Evolutionary conservation across 2,113 vertebrate genomes (phyloP).

Genomic region (Alces alces): DNA sequence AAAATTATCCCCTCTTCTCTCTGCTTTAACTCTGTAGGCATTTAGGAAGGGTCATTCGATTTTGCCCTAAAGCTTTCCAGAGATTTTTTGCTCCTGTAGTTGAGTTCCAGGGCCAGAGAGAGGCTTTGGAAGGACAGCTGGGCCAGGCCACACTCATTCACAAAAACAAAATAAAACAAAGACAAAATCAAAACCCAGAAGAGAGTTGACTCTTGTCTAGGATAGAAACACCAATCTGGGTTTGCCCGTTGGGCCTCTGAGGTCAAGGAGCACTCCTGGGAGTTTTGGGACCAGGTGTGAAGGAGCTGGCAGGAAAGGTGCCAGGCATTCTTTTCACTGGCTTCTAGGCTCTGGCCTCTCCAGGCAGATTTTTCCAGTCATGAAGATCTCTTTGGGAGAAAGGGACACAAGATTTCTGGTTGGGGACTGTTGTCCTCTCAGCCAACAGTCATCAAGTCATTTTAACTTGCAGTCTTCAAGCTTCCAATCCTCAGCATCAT

Average conservation of each 20-base stretch:
- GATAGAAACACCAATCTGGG: background rate
- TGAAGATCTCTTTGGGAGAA: background rate
- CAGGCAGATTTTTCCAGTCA: background rate
- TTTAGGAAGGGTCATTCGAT: slow-evolving; percentile 28
- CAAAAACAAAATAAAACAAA: background rate
- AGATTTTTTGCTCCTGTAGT: background rate
- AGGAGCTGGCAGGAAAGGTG: background rate
- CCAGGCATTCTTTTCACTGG: background rate
- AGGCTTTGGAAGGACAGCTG: background rate
- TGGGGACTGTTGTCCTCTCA: background rate
- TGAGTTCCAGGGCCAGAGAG: background rate
- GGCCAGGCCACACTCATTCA: background rate
- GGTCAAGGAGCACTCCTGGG: background rate
- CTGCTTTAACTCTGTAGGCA: background rate
- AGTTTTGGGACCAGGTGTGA: background rate
- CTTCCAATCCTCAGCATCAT: background rate
- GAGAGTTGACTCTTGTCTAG: background rate
- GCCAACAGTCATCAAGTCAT: background rate
- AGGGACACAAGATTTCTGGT: background rate
- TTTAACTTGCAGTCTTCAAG: background rate
- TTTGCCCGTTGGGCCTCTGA: background rate
- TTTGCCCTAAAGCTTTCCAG: background rate
- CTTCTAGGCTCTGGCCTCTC: background rate
- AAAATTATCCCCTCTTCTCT: background rate
- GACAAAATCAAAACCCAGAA: background rate